phyloP scores from a whole-genome alignment of 2,113 vertebrate genomes.

The Nasalis larvatus region DNA sequence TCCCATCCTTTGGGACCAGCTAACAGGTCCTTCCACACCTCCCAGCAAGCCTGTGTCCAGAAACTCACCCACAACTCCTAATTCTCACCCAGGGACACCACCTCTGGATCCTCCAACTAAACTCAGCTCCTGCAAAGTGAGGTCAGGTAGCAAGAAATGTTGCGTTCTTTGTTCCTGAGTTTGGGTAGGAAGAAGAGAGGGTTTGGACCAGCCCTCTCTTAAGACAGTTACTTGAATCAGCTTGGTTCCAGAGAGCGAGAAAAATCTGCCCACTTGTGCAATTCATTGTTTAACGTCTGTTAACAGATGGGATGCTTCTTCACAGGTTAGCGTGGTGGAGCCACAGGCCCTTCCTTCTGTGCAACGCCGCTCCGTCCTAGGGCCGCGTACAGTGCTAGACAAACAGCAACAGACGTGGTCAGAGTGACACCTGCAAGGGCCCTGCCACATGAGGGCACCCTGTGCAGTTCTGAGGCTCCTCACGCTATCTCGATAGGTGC shows the following conservation, averaged over 20 bases:
- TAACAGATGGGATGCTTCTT: accelerated
- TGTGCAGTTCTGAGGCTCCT: neutral
- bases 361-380: accelerated
- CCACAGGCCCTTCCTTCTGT: neutral
- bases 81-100: neutral
- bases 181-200: neutral
- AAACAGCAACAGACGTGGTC: neutral
- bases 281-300: accelerated
- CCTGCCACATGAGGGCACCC: accelerated
- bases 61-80: too few relatives aligned
- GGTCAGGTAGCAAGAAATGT: accelerated
- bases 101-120: too few relatives aligned
- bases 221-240: accelerated
- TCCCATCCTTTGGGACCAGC: neutral
- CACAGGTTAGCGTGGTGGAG: accelerated
- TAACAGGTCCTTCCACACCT: neutral
- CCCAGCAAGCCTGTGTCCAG: neutral
- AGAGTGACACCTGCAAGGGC: neutral
- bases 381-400: neutral
- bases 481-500: accelerated
- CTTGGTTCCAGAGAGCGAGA: accelerated
- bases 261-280: accelerated
- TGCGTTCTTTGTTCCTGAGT: accelerated
- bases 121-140: neutral
- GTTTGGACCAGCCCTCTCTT: too few relatives aligned